These are phyloP conservation scores for Poecilus cupreus DNA, from an alignment of 2,888 invertebrate species.

Conservation along the genomic window DNA sequence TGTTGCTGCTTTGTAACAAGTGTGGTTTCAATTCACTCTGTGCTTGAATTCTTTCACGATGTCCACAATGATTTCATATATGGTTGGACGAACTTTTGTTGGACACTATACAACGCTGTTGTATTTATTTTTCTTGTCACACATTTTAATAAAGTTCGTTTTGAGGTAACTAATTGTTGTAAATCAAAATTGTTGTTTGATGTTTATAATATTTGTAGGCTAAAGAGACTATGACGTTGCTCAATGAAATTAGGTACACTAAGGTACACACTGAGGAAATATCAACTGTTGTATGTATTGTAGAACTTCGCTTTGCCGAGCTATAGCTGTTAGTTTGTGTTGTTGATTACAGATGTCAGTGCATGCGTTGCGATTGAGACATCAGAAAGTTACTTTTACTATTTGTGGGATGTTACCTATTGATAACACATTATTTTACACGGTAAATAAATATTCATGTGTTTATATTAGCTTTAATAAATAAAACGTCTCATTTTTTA, in stretches of 20 bases:
- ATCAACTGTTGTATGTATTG: neutral
- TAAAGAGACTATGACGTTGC: neutral
- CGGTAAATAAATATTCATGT: neutral
- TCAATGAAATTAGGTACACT: neutral
- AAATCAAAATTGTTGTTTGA: too few relatives aligned
- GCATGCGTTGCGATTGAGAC: neutral
- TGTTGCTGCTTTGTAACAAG: neutral
- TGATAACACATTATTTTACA: neutral
- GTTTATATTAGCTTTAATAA: neutral
- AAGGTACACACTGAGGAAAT: neutral
- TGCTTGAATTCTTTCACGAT: neutral
- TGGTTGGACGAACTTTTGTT: neutral
- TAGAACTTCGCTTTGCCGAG: neutral
- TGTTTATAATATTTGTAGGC: too few relatives aligned
- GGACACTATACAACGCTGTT: neutral
- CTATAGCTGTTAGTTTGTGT: neutral
- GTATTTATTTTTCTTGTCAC: neutral
- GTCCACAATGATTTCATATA: neutral
- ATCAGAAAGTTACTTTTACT: neutral
- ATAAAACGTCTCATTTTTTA: neutral
- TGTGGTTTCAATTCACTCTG: neutral
- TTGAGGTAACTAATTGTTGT: too few relatives aligned
- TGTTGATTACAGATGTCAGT: conserved; percentile 2
- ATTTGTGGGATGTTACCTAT: conserved; percentile 1
- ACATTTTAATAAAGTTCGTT: neutral